Percentiles rank a stretch among this genome's conserved stretches.
phyloP scores from a whole-genome alignment of 92 coral and sea anemone genomes.

The Montipora capitata region DNA sequence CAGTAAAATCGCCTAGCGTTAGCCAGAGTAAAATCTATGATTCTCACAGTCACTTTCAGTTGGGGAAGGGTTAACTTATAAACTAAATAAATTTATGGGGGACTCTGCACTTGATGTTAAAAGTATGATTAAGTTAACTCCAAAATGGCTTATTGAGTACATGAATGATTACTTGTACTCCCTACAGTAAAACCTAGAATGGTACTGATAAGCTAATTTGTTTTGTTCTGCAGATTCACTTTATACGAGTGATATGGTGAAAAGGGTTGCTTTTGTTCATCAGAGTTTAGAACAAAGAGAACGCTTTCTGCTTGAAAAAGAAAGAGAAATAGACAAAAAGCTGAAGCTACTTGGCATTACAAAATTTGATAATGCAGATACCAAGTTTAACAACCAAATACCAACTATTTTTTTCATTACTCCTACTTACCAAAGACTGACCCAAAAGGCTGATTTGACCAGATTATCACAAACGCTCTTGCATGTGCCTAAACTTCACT shows the following conservation, averaged over 20 bases:
- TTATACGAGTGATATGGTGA: constrained; percentile 4
- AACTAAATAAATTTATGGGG: no score
- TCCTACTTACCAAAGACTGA: constrained; percentile 88
- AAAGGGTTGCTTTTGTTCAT: constrained; percentile 30
- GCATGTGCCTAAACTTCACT: constrained; percentile 89
- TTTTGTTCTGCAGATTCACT: constrained; percentile 8
- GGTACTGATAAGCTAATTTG: no score
- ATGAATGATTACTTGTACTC: no score
- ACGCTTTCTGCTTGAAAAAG: constrained; percentile 52
- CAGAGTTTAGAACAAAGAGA: constrained; percentile 71
- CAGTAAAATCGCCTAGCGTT: no score
- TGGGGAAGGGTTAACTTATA: no score
- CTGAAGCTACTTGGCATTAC: constrained; percentile 77
- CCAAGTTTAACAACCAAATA: constrained; percentile 27
- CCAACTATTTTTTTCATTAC: constrained; percentile 89
- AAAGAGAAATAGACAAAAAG: constrained; percentile 56
- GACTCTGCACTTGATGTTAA: no score
- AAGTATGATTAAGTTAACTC: no score
- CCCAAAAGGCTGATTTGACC: constrained; percentile 98
- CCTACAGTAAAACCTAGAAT: no score
- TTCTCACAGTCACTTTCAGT: no score
- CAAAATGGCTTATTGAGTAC: no score
- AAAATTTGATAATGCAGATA: constrained; percentile 26
- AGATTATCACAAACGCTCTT: constrained; percentile 93
- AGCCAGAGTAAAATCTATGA: no score